Conservation (phyloP, 1,140 invertebrate genomes). For the Danaus melanippus region DNA sequence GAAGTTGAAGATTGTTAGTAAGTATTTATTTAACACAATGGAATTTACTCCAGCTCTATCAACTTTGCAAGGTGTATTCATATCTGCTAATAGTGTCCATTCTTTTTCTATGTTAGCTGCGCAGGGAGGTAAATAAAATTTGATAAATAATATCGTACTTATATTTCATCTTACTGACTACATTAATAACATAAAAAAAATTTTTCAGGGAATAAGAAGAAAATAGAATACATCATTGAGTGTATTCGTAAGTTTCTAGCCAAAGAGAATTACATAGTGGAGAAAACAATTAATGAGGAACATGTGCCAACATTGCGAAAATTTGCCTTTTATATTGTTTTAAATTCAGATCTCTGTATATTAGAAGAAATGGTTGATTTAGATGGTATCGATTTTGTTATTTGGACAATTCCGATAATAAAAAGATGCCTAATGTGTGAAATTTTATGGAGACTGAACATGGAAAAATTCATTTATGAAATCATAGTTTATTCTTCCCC, state of each 20-base stretch:
- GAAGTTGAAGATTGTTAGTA: no score
- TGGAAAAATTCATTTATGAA: constrained; percentile 53
- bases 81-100: constrained; percentile 46
- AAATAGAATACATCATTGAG: constrained; percentile 40
- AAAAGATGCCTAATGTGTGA: constrained; percentile 53
- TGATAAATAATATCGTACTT: neutral
- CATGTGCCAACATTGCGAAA: constrained; percentile 28
- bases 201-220: constrained; percentile 54
- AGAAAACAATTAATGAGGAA: constrained; percentile 27
- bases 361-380: constrained; percentile 41
- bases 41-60: constrained; percentile 48
- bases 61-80: constrained; percentile 49
- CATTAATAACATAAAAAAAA: constrained; percentile 2
- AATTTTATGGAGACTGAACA: constrained; percentile 48
- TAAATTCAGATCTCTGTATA: constrained; percentile 46
- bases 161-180: neutral
- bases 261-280: constrained; percentile 33
- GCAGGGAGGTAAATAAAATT: constrained; percentile 45
- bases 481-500: constrained; percentile 42
- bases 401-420: constrained; percentile 52
- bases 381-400: constrained; percentile 41
- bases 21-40: constrained; percentile 22
- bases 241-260: constrained; percentile 35
- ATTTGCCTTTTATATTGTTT: constrained; percentile 49
- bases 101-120: constrained; percentile 40